A percentile compares a stretch with the other conserved stretches of the same genome.
Evolutionary conservation across 2,888 invertebrate genomes (phyloP).

Genomic region (Leptura quadrifasciata): DNA sequence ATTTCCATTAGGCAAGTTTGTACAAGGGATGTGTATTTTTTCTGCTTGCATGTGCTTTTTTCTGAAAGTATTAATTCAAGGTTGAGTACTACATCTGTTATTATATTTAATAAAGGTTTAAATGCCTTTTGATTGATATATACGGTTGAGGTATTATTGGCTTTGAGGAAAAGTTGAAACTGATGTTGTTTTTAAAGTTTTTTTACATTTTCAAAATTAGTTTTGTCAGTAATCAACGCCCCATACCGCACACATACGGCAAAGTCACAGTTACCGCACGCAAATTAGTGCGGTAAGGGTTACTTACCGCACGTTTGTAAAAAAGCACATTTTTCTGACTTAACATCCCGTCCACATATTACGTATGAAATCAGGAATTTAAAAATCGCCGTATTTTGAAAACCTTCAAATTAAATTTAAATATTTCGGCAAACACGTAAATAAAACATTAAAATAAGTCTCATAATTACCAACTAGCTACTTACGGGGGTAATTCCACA

Average conservation of each 20-base stretch:
- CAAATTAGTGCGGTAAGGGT: too few species aligned
- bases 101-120: too few species aligned
- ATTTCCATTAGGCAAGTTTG: background rate
- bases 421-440: background rate
- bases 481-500: slow-evolving; percentile 58
- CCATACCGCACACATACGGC: too few species aligned
- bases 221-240: too few species aligned
- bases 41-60: background rate
- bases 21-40: background rate
- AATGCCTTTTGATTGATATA: too few species aligned
- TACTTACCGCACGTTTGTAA: too few species aligned
- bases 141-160: too few species aligned
- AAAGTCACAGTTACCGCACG: too few species aligned
- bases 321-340: background rate
- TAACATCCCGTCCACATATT: background rate
- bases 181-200: too few species aligned
- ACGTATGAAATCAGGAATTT: slow-evolving; percentile 19
- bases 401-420: background rate
- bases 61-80: background rate
- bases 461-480: background rate
- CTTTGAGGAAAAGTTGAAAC: too few species aligned
- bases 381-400: background rate
- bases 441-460: background rate
- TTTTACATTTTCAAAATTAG: too few species aligned
- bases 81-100: background rate